Evolutionary conservation across 2,888 invertebrate genomes (phyloP), one percentile per base, ranked within the genome.

Genomic region (Synergus japonicus): DNA sequence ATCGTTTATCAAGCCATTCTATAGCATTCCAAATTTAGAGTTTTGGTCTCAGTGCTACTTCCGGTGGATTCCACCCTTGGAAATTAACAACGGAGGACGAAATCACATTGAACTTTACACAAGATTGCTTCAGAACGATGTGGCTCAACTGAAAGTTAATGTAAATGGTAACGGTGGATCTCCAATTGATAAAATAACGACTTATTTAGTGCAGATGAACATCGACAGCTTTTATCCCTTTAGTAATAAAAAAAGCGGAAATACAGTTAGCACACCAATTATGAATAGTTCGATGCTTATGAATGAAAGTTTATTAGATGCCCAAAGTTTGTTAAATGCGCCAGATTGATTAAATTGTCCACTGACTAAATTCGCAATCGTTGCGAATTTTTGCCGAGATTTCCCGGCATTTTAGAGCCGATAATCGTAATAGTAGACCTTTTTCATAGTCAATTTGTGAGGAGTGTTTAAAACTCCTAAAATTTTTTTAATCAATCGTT

Each of bases 11-110:
- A 91, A 92, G 84, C 95, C 95, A 3, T 90, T 93, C 86, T 92
- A 91, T 82, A 93, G 93, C 0, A 93, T 96, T 82, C 92, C 94
- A 5, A 93, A 93, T 78, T 91, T 96, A 85, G 95, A 96, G 83
- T 92, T 98, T 65, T 98, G 98, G 98, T 93, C 95, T 80, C 97
- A 97, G 92, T 98, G 97, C 93, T 98, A 97, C 93, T 96, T 97
- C 90, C 95, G 98, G 44, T 98, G 97, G 97, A 94, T 97, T 89
- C 95, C 96, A 29, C 95, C 96, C 29, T 94, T 97, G 8, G 97
- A 98, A 92, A 95, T 96, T 82, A 93, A 94, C 22, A 95, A 94
- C 84, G 96, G 97, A 15, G 97, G 96, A 0, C 92, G 91, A 84
- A 94, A 94, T 85, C 95, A 95, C 86, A 91, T 94, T 81, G 93